Percentiles rank a stretch among this genome's conserved stretches.
Evolutionary conservation across 2,888 invertebrate genomes (phyloP).

Genomic region (Latrodectus hesperus): DNA sequence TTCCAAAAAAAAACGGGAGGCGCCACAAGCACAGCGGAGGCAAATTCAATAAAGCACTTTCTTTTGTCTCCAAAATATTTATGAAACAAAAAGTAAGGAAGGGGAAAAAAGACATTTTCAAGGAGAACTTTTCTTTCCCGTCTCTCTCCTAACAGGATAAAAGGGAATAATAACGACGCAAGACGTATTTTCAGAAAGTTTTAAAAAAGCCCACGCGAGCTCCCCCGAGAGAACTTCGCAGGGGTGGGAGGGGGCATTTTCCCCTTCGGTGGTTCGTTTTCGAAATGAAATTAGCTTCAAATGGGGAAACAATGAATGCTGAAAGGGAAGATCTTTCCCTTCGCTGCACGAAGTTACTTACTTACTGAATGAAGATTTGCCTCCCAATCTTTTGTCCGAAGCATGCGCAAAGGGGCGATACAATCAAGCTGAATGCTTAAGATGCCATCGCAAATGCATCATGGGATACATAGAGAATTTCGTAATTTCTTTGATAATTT

Average conservation of each 20-base stretch:
- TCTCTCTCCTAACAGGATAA: neutral
- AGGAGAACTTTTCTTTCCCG: neutral
- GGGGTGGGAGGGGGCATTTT: neutral
- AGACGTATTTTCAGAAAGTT: neutral
- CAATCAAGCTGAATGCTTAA: no score
- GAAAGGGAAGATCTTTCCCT: neutral
- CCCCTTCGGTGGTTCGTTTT: neutral
- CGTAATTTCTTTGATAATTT: no score
- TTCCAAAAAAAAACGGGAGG: no score
- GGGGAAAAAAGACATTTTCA: neutral
- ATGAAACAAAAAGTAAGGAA: constrained; percentile 15
- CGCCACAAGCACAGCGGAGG: neutral
- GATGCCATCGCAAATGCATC: no score
- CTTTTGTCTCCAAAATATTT: constrained; percentile 50
- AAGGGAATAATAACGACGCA: neutral
- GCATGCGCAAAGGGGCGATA: no score
- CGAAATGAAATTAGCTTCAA: neutral
- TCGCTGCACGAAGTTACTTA: no score
- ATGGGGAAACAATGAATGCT: neutral
- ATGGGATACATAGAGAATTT: no score
- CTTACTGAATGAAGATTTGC: no score
- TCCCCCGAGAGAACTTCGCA: neutral
- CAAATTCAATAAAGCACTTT: constrained; percentile 7
- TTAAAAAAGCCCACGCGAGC: neutral
- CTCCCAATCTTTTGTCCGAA: no score